A percentile compares a stretch with the other conserved stretches of the same genome.
phyloP scores from a whole-genome alignment of 2,113 vertebrate genomes.

The Addax nasomaculatus region DNA sequence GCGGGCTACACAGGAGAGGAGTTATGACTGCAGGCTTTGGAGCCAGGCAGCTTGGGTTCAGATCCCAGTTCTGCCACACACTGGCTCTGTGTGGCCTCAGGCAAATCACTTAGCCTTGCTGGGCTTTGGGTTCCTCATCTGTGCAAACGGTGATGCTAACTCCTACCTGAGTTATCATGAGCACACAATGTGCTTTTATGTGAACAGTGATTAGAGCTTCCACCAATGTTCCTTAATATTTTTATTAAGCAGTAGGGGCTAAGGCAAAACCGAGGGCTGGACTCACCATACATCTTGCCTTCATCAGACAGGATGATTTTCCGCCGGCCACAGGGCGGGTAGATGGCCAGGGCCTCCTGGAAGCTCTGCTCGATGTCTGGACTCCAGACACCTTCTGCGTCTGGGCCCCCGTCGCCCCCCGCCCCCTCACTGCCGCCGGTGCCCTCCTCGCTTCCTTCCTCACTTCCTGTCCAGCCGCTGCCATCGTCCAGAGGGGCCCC shows the following conservation, averaged over 20 bases:
- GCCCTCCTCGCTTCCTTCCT: constrained; percentile 76
- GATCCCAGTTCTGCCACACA: not conserved
- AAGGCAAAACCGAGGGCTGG: not conserved
- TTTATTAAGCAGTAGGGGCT: not conserved
- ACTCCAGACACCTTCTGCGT: constrained; percentile 79
- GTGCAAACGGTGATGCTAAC: not conserved
- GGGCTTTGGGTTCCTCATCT: not conserved
- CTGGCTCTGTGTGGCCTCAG: not conserved
- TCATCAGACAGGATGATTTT: constrained; percentile 73
- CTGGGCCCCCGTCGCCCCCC: constrained; percentile 70
- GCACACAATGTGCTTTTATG: not conserved
- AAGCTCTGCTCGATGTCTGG: constrained; percentile 79
- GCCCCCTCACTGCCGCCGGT: constrained; percentile 73
- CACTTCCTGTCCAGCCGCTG: constrained; percentile 75
- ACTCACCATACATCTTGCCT: constrained; percentile 95
- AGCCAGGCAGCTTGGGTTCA: not conserved
- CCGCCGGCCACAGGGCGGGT: constrained; percentile 66
- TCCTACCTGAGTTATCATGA: not conserved
- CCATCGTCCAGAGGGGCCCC: constrained; percentile 72
- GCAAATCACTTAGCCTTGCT: not conserved
- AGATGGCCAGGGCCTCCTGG: constrained; percentile 84
- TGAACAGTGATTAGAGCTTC: not conserved
- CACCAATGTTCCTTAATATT: not conserved
- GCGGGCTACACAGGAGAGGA: not conserved
- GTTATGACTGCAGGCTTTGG: not conserved